Conservation (phyloP, 1,140 invertebrate genomes). For the Drosophila tristis region DNA sequence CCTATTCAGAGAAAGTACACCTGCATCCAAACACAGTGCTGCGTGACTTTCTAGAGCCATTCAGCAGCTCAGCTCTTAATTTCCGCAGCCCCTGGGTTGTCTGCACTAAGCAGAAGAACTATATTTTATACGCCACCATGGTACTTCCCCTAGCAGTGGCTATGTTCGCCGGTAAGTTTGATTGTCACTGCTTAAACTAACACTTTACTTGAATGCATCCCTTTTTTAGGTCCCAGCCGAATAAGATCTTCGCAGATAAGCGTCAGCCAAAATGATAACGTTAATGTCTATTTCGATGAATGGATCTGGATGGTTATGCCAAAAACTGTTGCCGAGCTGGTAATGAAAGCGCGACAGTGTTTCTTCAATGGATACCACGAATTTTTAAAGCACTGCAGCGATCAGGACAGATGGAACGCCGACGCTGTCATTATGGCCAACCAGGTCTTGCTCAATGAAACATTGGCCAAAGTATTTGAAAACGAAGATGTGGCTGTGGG, state of each 20-base stretch:
- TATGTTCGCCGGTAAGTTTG: slow-evolving; percentile 85
- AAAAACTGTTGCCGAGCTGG: slow-evolving; percentile 87
- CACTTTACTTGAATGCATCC: not conserved
- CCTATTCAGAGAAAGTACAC: slow-evolving; percentile 29
- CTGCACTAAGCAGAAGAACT: slow-evolving; percentile 92
- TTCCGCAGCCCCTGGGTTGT: slow-evolving; percentile 93
- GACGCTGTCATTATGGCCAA: slow-evolving; percentile 8
- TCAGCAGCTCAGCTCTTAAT: slow-evolving; percentile 78
- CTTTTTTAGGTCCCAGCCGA: slow-evolving; percentile 30
- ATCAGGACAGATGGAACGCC: slow-evolving; percentile 41
- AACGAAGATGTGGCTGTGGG: slow-evolving; percentile 50
- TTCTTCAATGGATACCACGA: slow-evolving; percentile 86
- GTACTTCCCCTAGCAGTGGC: slow-evolving; percentile 92
- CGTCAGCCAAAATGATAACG: slow-evolving; percentile 18
- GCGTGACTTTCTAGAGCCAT: slow-evolving; percentile 75
- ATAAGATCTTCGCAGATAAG: slow-evolving; percentile 21
- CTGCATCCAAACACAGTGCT: slow-evolving; percentile 88
- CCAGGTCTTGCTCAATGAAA: slow-evolving; percentile 33
- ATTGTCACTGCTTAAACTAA: not conserved
- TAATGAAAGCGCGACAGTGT: slow-evolving; percentile 90
- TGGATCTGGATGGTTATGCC: slow-evolving; percentile 92
- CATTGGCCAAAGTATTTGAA: slow-evolving; percentile 47
- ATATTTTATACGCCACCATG: slow-evolving; percentile 90
- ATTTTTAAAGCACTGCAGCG: slow-evolving; percentile 52
- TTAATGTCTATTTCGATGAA: slow-evolving; percentile 87